phyloP scores from a whole-genome alignment of 2,797 vertebrate species.

The Pipistrellus kuhlii region DNA sequence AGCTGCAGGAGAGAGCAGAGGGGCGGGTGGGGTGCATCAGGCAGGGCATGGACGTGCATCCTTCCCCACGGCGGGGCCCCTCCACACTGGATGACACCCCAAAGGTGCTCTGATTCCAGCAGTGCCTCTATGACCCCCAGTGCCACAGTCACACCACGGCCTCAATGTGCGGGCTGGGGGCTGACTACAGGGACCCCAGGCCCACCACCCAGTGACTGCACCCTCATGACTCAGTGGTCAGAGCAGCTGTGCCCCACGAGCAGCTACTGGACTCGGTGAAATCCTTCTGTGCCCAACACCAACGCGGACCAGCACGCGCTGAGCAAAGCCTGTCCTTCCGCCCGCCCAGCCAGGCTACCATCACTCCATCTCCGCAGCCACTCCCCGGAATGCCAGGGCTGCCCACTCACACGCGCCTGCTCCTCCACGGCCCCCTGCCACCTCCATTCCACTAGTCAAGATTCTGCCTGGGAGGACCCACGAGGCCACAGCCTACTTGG shows the following conservation, averaged over 20 bases:
- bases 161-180: rapidly evolving
- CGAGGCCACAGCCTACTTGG: not conserved
- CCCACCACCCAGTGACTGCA: rapidly evolving
- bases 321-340: not conserved
- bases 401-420: not conserved
- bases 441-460: not conserved
- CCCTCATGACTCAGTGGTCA: too few relatives aligned
- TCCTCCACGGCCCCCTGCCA: not conserved
- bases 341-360: not conserved
- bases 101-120: not conserved
- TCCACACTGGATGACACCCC: not conserved
- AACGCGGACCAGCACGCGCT: not conserved
- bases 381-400: not conserved
- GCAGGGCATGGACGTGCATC: too few relatives aligned
- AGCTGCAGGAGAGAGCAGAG: slow-evolving; percentile 85
- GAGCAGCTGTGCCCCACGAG: not conserved
- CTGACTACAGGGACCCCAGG: not conserved
- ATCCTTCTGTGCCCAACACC: rapidly evolving
- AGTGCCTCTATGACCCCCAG: not conserved
- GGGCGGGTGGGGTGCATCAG: not conserved
- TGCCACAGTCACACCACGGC: not conserved
- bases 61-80: not conserved
- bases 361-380: not conserved
- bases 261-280: not conserved
- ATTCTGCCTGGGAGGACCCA: not conserved